phyloP scores from a whole-genome alignment of 2,113 vertebrate genomes.

The Microcebus tavaratra region DNA sequence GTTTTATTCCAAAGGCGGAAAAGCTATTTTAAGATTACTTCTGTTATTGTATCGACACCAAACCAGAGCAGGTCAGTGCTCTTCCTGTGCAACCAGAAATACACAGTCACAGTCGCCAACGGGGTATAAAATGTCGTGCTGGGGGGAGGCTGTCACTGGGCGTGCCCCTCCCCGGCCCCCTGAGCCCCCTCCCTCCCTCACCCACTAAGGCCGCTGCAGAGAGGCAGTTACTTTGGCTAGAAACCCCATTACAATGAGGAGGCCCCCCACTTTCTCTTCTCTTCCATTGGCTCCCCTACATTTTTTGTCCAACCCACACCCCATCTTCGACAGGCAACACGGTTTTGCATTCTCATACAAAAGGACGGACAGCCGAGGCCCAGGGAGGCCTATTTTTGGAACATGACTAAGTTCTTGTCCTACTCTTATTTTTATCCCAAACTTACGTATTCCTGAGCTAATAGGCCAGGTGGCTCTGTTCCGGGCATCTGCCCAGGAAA shows the following conservation, averaged over 20 bases:
- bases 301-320: background rate
- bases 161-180: accelerated
- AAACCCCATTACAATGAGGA: background rate
- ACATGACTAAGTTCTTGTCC: slow-evolving; percentile 4
- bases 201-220: background rate
- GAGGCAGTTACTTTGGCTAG: background rate
- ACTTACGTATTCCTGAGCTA: slow-evolving; percentile 42
- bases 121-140: background rate
- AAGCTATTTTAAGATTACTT: slow-evolving; percentile 27
- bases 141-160: background rate
- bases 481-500: slow-evolving; percentile 12
- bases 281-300: too few species aligned
- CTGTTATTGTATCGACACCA: background rate
- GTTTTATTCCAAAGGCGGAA: background rate
- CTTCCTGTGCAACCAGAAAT: background rate
- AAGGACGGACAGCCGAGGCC: background rate
- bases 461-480: slow-evolving; percentile 42
- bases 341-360: background rate
- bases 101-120: background rate
- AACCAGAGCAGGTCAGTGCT: background rate
- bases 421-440: slow-evolving; percentile 57
- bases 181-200: accelerated
- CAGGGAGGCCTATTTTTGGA: slow-evolving; percentile 2
- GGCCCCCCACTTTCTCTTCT: background rate
- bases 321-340: background rate